These are phyloP conservation scores for Panagrolaimus sp. DNA, from an alignment of 1,140 invertebrate genomes.

Conservation along the genomic window DNA sequence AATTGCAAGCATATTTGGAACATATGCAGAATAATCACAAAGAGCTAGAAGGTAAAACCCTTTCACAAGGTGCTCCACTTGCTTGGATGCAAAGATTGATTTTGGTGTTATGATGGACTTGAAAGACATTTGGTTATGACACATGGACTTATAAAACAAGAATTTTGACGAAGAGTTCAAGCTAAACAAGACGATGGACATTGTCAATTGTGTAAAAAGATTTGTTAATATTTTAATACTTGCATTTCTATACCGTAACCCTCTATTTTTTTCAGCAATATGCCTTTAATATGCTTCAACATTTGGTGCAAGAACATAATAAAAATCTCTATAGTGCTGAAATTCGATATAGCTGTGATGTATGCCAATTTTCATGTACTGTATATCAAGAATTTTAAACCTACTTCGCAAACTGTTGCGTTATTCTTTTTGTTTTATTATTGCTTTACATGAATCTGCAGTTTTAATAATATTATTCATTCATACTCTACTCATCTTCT, in stretches of 20 bases:
- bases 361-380: conserved; percentile 11
- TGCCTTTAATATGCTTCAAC: conserved; percentile 8
- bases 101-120: conserved; percentile 7
- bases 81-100: background rate
- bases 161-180: conserved; percentile 87
- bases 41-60: background rate
- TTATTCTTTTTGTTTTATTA: too few species aligned
- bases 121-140: conserved; percentile 84
- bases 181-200: conserved; percentile 85
- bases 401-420: too few species aligned
- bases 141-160: conserved; percentile 83
- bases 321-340: conserved; percentile 6
- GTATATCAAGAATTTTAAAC: conserved; percentile 1
- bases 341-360: conserved; percentile 9
- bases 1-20: background rate
- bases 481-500: too few species aligned
- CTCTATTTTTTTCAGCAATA: conserved; percentile 6
- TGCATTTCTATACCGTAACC: background rate
- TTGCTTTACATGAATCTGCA: too few species aligned
- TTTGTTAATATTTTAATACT: background rate
- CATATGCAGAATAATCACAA: conserved; percentile 5
- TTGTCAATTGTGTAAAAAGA: conserved; percentile 80
- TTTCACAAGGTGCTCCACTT: background rate
- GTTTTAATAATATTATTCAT: too few species aligned
- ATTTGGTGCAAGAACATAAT: background rate